Evolutionary conservation across 1,140 invertebrate species (phyloP).

Genomic region (Gyrodactylus bullatarudis): DNA sequence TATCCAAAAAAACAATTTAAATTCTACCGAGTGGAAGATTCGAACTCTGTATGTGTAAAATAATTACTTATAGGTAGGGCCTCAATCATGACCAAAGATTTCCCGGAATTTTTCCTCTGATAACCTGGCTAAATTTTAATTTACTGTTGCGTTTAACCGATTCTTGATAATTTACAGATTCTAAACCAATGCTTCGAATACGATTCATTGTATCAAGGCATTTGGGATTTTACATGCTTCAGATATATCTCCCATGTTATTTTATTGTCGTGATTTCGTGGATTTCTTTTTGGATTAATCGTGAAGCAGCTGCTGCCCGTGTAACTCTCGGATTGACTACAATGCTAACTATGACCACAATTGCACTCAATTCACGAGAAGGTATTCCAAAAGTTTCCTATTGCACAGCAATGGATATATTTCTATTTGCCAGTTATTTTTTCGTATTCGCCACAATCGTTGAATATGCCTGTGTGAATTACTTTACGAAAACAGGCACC

Average conservation of each 20-base stretch:
- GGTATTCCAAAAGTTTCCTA: conserved; percentile 31
- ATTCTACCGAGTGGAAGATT: too few species aligned
- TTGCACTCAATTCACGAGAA: conserved; percentile 27
- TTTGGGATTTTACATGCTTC: conserved; percentile 61
- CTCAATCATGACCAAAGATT: too few species aligned
- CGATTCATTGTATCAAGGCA: conserved; percentile 31
- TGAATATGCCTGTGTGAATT: conserved; percentile 69
- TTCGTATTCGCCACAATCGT: conserved; percentile 63
- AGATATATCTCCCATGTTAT: conserved; percentile 67
- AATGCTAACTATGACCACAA: conserved; percentile 27
- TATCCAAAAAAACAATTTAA: too few species aligned
- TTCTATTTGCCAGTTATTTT: conserved; percentile 57
- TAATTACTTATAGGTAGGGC: too few species aligned
- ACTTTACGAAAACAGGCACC: conserved; percentile 38
- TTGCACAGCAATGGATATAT: conserved; percentile 61
- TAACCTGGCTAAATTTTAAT: too few species aligned
- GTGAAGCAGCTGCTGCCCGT: conserved; percentile 27
- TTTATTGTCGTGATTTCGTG: conserved; percentile 67
- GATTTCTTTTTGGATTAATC: conserved; percentile 63
- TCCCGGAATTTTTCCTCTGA: too few species aligned
- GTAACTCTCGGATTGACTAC: conserved; percentile 28
- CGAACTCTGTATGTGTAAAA: too few species aligned
- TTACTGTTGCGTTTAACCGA: too few species aligned
- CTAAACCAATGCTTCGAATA: not conserved
- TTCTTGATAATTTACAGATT: too few species aligned